Base-by-base conservation (phyloP, 2,888 invertebrate species). In the Spodoptera littoralis region DNA sequence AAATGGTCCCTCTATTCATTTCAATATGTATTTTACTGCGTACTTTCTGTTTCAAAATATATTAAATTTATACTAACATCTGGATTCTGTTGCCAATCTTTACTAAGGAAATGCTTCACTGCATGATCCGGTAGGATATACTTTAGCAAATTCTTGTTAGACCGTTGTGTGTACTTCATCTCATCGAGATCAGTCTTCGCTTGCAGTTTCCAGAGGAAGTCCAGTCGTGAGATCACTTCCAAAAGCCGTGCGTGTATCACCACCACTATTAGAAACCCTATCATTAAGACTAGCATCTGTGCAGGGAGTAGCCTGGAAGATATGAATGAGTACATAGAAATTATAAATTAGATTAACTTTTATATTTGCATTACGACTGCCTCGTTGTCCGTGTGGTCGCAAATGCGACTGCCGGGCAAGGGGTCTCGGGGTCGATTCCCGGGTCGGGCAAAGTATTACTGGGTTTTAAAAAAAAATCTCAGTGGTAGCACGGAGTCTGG, bases 41-140 rank as follows among this genome's bases (percentile, higher is more conserved):
- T 3, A 27, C 27, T 27, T 27, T 27, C 27, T 27, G 4, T 12
- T 8, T 8, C 0, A 47, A 30, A 13, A 12, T 24, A 22, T 24
- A 36, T 13, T 1, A 41, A 43, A 46, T 46, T 36, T 0, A 47
- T 24, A 65, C 90, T 91, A 86, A 98, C 98, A 92, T 98, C 97
- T 54, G 97, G 96, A 79, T 36, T 36, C 6, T 36, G 36, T 36
- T 96, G 96, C 86, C 97, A 95, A 79, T 98, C 98, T 80, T 97
- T 97, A 48, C 97, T 96, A 51, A 99, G 95, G 91, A 99, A 99
- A 91, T 99, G 99, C 80, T 97, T 96, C 6, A 99, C 99, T 13
- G 99, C 99, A 89, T 99, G 99, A 87, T 98, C 98, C 0, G 99
- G 99, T 54, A 99, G 93, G 79, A 99, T 99, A 87, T 99, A 99